phyloP scores from a whole-genome alignment of 2,113 vertebrate genomes.

The Galbula dea region DNA sequence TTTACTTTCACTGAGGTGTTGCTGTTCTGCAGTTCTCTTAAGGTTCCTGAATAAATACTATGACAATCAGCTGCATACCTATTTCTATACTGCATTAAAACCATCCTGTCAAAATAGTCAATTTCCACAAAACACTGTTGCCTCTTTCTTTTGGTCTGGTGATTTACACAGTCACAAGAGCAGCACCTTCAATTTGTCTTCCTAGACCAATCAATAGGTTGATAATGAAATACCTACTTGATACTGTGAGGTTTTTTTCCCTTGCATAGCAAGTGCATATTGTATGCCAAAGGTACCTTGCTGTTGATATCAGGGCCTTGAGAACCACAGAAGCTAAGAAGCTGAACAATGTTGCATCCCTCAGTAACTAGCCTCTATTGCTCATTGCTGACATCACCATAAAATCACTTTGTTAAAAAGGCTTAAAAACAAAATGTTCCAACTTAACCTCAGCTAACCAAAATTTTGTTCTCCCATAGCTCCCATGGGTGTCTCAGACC shows the following conservation, averaged over 20 bases:
- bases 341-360: not conserved
- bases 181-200: not conserved
- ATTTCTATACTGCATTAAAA: not conserved
- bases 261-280: not conserved
- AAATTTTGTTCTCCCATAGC: constrained; percentile 68
- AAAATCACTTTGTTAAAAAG: not conserved
- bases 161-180: not conserved
- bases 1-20: not conserved
- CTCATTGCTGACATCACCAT: not conserved
- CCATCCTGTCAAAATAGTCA: not conserved
- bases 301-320: not conserved
- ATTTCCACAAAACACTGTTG: not conserved
- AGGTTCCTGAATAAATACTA: not conserved
- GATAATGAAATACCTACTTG: not conserved
- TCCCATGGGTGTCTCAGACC: constrained; percentile 81
- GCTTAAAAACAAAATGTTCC: not conserved
- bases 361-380: not conserved
- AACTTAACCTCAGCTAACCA: not conserved
- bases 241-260: not conserved
- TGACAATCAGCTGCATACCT: not conserved
- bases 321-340: not conserved
- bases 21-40: not conserved
- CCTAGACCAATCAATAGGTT: not conserved
- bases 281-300: not conserved
- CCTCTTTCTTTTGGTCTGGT: not conserved